Conservation (phyloP, 2,797 vertebrate species). For the Sebastes vulpes region DNA sequence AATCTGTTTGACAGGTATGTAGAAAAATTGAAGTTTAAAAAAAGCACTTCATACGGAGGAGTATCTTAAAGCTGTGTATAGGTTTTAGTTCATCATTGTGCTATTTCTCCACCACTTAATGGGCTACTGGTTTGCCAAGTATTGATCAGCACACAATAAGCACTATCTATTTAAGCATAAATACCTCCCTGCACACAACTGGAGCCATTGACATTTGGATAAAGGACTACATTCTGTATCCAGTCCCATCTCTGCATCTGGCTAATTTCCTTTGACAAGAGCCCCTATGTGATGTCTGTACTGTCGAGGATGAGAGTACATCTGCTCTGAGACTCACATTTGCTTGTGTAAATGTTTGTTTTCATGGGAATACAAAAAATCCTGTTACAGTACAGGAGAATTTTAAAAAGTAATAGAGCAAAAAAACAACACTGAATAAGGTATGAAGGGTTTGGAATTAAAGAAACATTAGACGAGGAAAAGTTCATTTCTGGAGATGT, state of each 20-base stretch:
- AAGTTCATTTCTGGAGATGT: neutral
- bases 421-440: neutral
- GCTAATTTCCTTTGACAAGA: conserved; percentile 59
- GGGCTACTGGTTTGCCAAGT: conserved; percentile 47
- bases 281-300: conserved; percentile 3
- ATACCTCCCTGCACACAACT: conserved; percentile 26
- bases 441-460: neutral
- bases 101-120: conserved; percentile 28
- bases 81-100: conserved; percentile 18
- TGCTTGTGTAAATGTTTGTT: conserved; percentile 12
- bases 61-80: neutral
- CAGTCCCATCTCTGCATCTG: conserved; percentile 37
- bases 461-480: neutral
- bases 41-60: neutral
- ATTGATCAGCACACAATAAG: conserved; percentile 63
- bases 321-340: neutral
- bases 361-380: neutral
- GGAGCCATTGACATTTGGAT: conserved; percentile 58
- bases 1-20: neutral
- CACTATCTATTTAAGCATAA: conserved; percentile 54
- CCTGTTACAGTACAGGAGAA: neutral
- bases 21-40: neutral
- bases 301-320: neutral
- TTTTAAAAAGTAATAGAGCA: neutral
- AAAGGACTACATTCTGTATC: conserved; percentile 47